Base-by-base conservation (phyloP, 2,113 vertebrate species). In the Galemys pyrenaicus region DNA sequence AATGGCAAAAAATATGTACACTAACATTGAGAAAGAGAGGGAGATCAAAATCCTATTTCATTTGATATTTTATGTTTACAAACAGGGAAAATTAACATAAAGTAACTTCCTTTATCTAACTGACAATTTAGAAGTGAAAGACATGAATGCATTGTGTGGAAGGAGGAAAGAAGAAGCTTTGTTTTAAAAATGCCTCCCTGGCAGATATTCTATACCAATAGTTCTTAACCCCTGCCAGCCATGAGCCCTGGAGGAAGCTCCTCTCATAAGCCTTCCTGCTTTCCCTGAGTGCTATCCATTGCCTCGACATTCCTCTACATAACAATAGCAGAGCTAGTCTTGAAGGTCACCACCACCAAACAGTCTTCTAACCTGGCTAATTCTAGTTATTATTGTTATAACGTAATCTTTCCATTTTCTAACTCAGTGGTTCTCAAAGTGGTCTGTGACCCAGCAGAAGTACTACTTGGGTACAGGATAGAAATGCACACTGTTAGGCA, bases 41-140 rank as follows among this genome's bases (percentile, higher is more conserved):
- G 35, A 81, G 5, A 83, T 56, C 91, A 95, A 96, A 94, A 77
- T 78, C 9, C 67, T 81, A 37, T 80, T 95, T 86, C 41, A 67
- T 71, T 89, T 82, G 44, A 15, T 93, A 78, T 65, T 92, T 94
- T 86, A 37, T 84, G 41, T 84, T 93, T 89, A 83, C 28, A 44
- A 77, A 89, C 80, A 58, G 28, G 11, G 32, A 54, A 64, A 51
- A 46, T n/a, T 44, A 83, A 62, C 44, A n/a, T 56, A 85, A 92
- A 80, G 26, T 56, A n/a, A 49, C 26, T 89, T 92, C 15, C 39
- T 94, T 94, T 87, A 56, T 87, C 65, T 86, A 41, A 30, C 16
- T 78, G 60, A 83, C 86, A 91, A 68, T 78, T 89, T 74, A 84
- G 80, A 91, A 87, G 56, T 58, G 22, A 91, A 95, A 89, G 26